Evolutionary conservation across 2,888 invertebrate genomes (phyloP), one percentile per base, ranked within the genome.

Genomic region (Oscheius onirici): DNA sequence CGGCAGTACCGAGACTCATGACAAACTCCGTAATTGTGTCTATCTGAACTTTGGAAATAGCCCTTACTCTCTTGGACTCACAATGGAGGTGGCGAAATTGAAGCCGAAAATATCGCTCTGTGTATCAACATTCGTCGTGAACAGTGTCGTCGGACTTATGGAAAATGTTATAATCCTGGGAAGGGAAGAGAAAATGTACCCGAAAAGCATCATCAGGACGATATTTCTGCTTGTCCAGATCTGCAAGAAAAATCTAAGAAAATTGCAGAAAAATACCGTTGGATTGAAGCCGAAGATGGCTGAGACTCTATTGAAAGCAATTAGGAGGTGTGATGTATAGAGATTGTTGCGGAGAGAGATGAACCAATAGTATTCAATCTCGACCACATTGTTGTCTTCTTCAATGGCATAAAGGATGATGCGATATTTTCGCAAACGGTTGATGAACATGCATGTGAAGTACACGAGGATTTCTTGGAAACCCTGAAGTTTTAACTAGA

Each of bases 381-480:
- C 52, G 22, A 52, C 52, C 52, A 52, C 52, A 52, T 52, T 52
- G 52, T 52, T 52, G 22, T 52, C 52, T 20, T 22, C 24, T 52
- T 52, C 52, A n/a, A 52, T 5, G 13, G 20, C 17, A 52, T 52
- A 52, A 22, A 20, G 13, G 24, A 52, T 52, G 17, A 52, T 52
- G n/a, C 52, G 0, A 24, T 52, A 52, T 24, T 52, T 52, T 52
- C 52, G 52, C 13, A 52, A 52, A 6, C 52, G 20, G 13, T 52
- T 52, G 52, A 52, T 52, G 52, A 52, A 52, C 52, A 52, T 52
- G 22, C 52, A 52, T 22, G 24, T 24, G 0, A 52, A 20, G 13
- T 22, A 52, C 13, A 52, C 13, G 6, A 24, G 13, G 6, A 52
- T 24, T 20, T 52, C 52, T 20, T 52, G 52, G 13, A 52, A 17